Percentiles rank a stretch among this genome's conserved stretches.
Evolutionary conservation across 2,113 vertebrate genomes (phyloP).

Genomic region (Myodes glareolus): DNA sequence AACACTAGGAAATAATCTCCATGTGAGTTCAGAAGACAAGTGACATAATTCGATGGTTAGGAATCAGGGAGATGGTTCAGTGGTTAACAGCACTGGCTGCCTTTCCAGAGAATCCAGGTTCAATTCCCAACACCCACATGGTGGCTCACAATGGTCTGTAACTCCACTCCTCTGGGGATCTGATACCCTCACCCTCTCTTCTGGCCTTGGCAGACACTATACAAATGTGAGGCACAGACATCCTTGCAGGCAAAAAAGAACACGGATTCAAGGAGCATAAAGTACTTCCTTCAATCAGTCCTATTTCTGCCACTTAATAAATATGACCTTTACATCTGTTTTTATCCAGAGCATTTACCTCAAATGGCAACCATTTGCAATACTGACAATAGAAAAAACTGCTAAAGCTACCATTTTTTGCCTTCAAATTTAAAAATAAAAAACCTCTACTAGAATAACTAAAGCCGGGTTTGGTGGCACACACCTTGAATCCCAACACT

Average conservation of each 20-base stretch:
- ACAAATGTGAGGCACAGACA: not conserved
- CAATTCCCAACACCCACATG: not conserved
- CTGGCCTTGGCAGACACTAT: not conserved
- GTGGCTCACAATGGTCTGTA: not conserved
- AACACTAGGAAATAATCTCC: not conserved
- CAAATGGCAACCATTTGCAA: not conserved
- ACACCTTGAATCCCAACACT: not conserved
- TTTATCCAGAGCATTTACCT: not conserved
- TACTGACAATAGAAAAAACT: not conserved
- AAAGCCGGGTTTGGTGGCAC: not conserved
- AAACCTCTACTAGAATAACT: not conserved
- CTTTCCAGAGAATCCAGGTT: not conserved
- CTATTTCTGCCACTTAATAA: not conserved
- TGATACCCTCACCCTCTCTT: not conserved
- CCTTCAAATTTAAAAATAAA: not conserved
- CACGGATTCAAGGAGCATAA: not conserved
- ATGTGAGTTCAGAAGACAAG: not conserved
- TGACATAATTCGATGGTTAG: not conserved
- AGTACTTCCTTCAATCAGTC: not conserved
- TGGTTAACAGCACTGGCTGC: not conserved
- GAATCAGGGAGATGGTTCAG: not conserved
- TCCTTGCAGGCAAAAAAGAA: not conserved
- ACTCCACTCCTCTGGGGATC: not conserved
- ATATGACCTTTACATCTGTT: not conserved
- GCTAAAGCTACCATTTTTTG: not conserved